Evolutionary conservation across 2,797 vertebrate species (phyloP), one percentile per base, ranked within the genome.

Genomic region (Chelonia mydas): DNA sequence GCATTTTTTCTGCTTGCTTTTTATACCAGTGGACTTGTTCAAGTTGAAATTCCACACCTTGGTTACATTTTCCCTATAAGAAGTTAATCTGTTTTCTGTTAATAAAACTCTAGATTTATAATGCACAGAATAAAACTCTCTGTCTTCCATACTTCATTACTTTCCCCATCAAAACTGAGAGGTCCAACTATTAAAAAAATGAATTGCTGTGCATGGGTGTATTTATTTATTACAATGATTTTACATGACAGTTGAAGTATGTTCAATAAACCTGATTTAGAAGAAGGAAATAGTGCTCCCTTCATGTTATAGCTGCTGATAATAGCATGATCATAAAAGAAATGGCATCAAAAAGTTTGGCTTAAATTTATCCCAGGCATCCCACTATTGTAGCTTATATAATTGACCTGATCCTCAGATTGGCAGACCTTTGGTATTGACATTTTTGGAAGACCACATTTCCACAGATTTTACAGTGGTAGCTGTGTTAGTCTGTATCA

Each of bases 21-120:
- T 53, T 45, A 54, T 31, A 9, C 9, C 3, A 45, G 1, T 2
- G 3, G 2, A 5, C 1, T n/a, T 9, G 5, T 45, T 74, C 41
- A 83, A 88, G 28, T 23, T 3, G 27, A 87, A 57, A 37, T 23
- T 59, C 25, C 31, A 21, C 49, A n/a, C 27, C 68, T 65, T 74
- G 33, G 21, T 3, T 82, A n/a, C 28, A 72, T 80, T 85, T 65
- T 16, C 81, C 88, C 7, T 78, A 5, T 2, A 31, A 28, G 33
- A 21, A 5, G 21, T 28, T 11, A 1, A 55, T 3, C 33, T 33
- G 2, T 41, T 79, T 31, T 19, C 31, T 2, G 53, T 51, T n/a
- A 11, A 77, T 33, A 82, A 13, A 84, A 6, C 15, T 92, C 25
- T 6, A 59, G 5, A 27, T 47, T 76, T n/a, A 31, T 2, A 76